A percentile compares a stretch with the other conserved stretches of the same genome.
phyloP scores from a whole-genome alignment of 2,888 invertebrate genomes.

The Cephus pulcher region DNA sequence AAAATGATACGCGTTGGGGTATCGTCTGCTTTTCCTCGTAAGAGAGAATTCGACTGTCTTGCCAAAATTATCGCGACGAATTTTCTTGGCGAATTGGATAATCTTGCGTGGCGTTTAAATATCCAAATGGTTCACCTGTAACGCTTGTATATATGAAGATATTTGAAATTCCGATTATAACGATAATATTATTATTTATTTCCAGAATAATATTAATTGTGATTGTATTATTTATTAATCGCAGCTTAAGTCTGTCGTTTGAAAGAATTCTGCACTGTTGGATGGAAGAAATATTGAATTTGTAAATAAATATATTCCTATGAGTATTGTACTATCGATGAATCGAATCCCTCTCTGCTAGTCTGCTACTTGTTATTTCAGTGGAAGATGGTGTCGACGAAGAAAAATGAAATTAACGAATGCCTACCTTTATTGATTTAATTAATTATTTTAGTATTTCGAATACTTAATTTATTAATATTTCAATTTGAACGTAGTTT shows the following conservation, averaged over 20 bases:
- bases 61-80: conserved; percentile 21
- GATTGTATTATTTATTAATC: conserved; percentile 59
- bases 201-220: conserved; percentile 46
- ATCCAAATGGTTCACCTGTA: conserved; percentile 6
- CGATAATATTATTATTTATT: conserved; percentile 50
- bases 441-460: too few species aligned
- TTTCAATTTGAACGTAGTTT: too few species aligned
- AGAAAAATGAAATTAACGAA: too few species aligned
- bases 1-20: not conserved
- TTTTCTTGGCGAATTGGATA: not conserved
- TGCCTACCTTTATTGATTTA: too few species aligned
- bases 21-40: not conserved
- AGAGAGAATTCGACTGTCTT: conserved; percentile 18
- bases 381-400: too few species aligned
- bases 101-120: not conserved
- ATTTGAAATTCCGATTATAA: conserved; percentile 17
- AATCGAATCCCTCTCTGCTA: too few species aligned
- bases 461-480: too few species aligned
- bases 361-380: too few species aligned
- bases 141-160: conserved; percentile 29
- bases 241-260: conserved; percentile 42
- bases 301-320: conserved; percentile 58
- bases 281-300: conserved; percentile 43
- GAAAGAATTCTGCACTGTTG: conserved; percentile 34
- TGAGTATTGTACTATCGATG: conserved; percentile 13